Base-by-base conservation (phyloP, 2,797 vertebrate genomes). In the Hypotaenidia philippensis region DNA sequence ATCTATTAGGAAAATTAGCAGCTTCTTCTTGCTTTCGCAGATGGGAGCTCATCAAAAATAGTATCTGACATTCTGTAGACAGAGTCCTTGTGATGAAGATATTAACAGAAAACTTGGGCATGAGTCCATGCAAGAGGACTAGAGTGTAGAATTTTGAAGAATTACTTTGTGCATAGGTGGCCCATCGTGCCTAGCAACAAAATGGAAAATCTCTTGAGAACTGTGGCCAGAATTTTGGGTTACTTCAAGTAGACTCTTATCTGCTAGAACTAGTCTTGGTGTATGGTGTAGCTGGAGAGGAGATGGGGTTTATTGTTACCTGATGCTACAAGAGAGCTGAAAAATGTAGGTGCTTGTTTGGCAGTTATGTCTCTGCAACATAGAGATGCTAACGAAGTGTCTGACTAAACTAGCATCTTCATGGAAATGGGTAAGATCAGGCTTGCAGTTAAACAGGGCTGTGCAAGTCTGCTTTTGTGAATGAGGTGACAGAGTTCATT, bases 31-130 rank as follows among this genome's bases (percentile, higher is more conserved):
- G 91, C 95, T 97, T 93, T 96, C 5, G 52, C 95, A 95, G 91
- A 96, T 97, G 96, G 96, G 88, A 96, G 83, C 90, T 94, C 77
- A 91, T 96, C 91, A 97, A 94, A 96, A 96, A 96, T 97, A 96
- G 95, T 90, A 90, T 93, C 94, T 96, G 92, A 95, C 91, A 94
- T 96, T 96, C 96, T 94, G 91, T 94, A 93, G 95, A 96, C 88
- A 91, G 86, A 96, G 89, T 93, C 91, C 95, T 94, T 96, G 95
- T 96, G 95, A 94, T 97, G 4, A 27, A 95, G 95, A 91, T 97
- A 95, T 94, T 96, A 97, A 93, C 91, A 95, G 90, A 97, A 96
- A 89, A 93, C 60, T 93, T 95, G 85, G 94, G 90, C 96, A 82
- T 20, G 61, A 95, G 90, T 94, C 95, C 94, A 94, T 63, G 86